Conservation (phyloP, 2,888 invertebrate species). For the Chaitophorus viminalis region DNA sequence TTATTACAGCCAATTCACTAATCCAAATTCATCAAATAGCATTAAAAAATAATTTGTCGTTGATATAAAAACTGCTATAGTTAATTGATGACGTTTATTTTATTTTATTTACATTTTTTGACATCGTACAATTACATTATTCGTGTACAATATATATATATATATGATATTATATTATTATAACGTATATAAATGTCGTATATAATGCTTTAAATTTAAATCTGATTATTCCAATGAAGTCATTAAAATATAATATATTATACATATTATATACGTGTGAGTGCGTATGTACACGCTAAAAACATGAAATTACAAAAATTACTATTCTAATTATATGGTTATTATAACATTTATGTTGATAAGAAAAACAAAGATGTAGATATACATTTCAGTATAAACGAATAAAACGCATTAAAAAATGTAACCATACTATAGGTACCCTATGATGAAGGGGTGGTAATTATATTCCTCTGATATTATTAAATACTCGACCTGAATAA, state of each 20-base stretch:
- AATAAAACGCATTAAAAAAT: not conserved
- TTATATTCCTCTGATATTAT: too few species aligned
- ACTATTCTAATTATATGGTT: slow-evolving; percentile 6
- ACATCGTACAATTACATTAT: not conserved
- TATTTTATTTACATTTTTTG: slow-evolving; percentile 8
- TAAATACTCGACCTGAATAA: slow-evolving; percentile 11
- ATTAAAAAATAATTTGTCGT: slow-evolving; percentile 9
- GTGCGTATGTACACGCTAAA: not conserved
- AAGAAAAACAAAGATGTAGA: slow-evolving; percentile 1
- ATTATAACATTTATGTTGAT: not conserved
- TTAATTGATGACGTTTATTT: slow-evolving; percentile 28
- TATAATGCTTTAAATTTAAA: not conserved
- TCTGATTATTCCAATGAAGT: not conserved
- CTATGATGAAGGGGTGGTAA: not conserved
- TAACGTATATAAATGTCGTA: too few species aligned
- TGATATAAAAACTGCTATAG: not conserved
- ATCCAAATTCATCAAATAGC: not conserved
- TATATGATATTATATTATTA: not conserved
- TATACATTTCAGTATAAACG: not conserved
- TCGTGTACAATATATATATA: not conserved
- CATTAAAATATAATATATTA: not conserved
- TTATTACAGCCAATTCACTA: slow-evolving; percentile 3
- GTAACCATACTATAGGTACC: not conserved
- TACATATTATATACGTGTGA: not conserved
- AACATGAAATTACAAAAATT: not conserved